Evolutionary conservation across 1,140 invertebrate genomes (phyloP).

Genomic region (Eupristina koningsbergeri): DNA sequence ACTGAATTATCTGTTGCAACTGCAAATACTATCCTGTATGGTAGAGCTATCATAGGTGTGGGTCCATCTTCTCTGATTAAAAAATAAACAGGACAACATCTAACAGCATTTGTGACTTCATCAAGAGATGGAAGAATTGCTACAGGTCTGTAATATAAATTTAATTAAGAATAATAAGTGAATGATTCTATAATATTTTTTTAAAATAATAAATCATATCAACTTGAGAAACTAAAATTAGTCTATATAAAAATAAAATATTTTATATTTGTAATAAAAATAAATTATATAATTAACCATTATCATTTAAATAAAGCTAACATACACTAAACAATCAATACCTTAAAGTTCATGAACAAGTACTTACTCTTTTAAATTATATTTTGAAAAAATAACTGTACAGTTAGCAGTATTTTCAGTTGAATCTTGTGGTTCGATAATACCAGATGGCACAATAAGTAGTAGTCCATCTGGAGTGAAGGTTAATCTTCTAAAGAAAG

Average conservation of each 20-base stretch:
- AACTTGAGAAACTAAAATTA: neutral
- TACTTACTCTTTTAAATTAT: conserved; percentile 81
- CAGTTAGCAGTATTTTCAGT: conserved; percentile 79
- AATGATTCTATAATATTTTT: too few relatives aligned
- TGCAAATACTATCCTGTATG: conserved; percentile 91
- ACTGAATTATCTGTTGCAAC: conserved; percentile 91
- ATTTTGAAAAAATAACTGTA: conserved; percentile 87
- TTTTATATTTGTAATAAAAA: neutral
- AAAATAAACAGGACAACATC: conserved; percentile 87
- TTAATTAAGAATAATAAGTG: neutral
- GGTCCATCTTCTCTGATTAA: conserved; percentile 76
- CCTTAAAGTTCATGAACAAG: neutral
- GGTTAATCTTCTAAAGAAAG: conserved; percentile 90
- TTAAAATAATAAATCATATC: neutral
- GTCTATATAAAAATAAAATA: neutral
- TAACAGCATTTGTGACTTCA: conserved; percentile 84
- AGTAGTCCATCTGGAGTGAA: conserved; percentile 93
- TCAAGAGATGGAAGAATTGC: conserved; percentile 85
- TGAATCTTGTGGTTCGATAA: conserved; percentile 79
- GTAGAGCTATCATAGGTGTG: conserved; percentile 76
- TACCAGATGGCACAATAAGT: conserved; percentile 87
- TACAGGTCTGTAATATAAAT: conserved; percentile 78
- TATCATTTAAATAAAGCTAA: neutral
- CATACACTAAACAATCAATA: neutral
- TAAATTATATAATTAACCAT: neutral